These are phyloP conservation scores for Heterohyrax brucei DNA, from an alignment of 2,797 vertebrate species.

Conservation along the genomic window DNA sequence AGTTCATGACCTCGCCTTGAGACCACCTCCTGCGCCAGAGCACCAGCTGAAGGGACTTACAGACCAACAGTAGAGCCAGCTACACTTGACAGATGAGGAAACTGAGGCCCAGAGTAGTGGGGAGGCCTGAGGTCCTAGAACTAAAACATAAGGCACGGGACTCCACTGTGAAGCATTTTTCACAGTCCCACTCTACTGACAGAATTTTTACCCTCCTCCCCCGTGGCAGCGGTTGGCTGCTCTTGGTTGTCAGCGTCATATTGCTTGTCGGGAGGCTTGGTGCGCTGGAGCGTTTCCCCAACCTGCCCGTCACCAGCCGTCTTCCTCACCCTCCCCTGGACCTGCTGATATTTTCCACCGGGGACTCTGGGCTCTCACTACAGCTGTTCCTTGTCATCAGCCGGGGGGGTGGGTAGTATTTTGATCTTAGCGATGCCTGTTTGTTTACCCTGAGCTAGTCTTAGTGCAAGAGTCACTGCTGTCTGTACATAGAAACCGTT, in stretches of 20 bases:
- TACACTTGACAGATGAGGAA: constrained; percentile 50
- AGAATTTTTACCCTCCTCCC: constrained; percentile 25
- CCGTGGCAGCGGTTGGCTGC: constrained; percentile 81
- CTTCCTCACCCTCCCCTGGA: constrained; percentile 77
- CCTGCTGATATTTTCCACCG: constrained; percentile 72
- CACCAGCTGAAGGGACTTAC: constrained; percentile 4
- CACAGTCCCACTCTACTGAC: neutral
- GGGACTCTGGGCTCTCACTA: constrained; percentile 61
- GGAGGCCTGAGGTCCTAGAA: neutral
- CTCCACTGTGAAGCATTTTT: neutral
- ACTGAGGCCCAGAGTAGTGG: constrained; percentile 40
- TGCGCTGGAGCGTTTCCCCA: constrained; percentile 77
- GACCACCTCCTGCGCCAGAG: constrained; percentile 60
- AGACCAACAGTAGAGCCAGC: neutral
- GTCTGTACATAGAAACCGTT: constrained; percentile 93
- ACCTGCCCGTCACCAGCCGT: constrained; percentile 73
- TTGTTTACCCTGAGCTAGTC: constrained; percentile 90
- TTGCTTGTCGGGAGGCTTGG: constrained; percentile 76
- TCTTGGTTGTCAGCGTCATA: constrained; percentile 54
- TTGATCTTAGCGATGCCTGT: constrained; percentile 88
- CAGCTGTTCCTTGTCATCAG: constrained; percentile 76
- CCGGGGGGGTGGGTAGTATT: constrained; percentile 79
- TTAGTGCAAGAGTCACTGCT: constrained; percentile 89
- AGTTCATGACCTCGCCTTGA: neutral
- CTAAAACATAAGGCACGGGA: neutral